phyloP scores from a whole-genome alignment of 2,113 vertebrate genomes.

The Hydropotes inermis region DNA sequence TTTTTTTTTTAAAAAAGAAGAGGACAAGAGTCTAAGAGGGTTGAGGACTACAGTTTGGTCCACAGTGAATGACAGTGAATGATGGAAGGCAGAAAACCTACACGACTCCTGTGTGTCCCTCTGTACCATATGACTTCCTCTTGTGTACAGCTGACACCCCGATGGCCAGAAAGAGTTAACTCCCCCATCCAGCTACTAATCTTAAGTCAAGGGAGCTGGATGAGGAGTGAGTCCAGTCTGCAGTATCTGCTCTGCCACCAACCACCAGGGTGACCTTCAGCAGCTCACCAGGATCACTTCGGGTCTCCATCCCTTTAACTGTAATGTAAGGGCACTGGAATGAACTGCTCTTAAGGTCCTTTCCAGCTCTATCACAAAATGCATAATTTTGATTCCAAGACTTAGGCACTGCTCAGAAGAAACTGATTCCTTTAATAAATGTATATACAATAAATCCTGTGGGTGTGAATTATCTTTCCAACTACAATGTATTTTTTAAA shows the following conservation, averaged over 20 bases:
- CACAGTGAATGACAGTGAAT: background rate
- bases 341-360: background rate
- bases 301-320: background rate
- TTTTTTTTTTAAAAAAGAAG: background rate
- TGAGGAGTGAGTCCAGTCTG: background rate
- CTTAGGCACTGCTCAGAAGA: background rate
- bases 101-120: background rate
- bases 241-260: background rate
- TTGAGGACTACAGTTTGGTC: background rate
- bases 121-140: background rate
- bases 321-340: background rate
- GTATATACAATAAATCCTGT: conserved; percentile 19
- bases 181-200: background rate
- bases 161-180: background rate
- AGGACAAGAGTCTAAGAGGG: background rate
- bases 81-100: background rate
- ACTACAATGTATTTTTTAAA: conserved; percentile 31
- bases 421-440: conserved; percentile 32
- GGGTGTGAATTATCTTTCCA: conserved; percentile 30
- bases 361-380: background rate
- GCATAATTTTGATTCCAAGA: conserved; percentile 13
- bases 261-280: background rate
- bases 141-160: accelerated
- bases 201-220: background rate
- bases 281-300: background rate